These are phyloP conservation scores for Alethe diademata DNA, from an alignment of 2,113 vertebrate genomes.

Conservation along the genomic window DNA sequence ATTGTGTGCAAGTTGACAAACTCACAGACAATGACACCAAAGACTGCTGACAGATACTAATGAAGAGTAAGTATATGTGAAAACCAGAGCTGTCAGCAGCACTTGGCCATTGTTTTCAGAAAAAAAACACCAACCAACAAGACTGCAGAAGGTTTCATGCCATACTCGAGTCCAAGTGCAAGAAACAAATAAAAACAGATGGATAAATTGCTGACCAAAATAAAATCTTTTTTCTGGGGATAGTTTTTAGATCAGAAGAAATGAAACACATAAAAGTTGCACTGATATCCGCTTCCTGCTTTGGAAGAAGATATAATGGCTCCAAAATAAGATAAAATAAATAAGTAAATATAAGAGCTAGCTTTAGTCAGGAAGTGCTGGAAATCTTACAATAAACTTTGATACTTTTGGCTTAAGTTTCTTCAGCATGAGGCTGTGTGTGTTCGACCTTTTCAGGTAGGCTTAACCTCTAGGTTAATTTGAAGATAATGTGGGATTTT, in stretches of 20 bases:
- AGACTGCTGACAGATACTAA: not conserved
- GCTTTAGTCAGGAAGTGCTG: not conserved
- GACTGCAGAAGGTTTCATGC: not conserved
- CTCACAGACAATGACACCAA: not conserved
- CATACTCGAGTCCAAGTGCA: not conserved
- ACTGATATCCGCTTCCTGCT: not conserved
- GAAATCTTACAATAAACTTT: not conserved
- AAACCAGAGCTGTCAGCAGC: not conserved
- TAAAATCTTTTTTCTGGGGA: rapidly evolving
- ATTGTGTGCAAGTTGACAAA: not conserved
- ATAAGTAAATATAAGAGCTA: not conserved
- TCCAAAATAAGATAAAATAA: not conserved
- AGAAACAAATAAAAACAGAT: not conserved
- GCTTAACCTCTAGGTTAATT: conserved; percentile 15
- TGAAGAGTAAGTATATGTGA: not conserved
- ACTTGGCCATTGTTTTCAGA: not conserved
- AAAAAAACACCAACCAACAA: not conserved
- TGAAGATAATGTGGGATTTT: not conserved
- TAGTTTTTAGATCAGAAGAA: not conserved
- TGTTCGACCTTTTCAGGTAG: not conserved
- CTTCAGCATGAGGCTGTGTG: not conserved
- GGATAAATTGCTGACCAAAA: not conserved
- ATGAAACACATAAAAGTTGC: not conserved
- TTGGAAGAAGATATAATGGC: not conserved
- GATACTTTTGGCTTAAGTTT: not conserved